These are phyloP conservation scores for Agrilus biguttatus DNA, from an alignment of 2,888 invertebrate species.

Conservation along the genomic window DNA sequence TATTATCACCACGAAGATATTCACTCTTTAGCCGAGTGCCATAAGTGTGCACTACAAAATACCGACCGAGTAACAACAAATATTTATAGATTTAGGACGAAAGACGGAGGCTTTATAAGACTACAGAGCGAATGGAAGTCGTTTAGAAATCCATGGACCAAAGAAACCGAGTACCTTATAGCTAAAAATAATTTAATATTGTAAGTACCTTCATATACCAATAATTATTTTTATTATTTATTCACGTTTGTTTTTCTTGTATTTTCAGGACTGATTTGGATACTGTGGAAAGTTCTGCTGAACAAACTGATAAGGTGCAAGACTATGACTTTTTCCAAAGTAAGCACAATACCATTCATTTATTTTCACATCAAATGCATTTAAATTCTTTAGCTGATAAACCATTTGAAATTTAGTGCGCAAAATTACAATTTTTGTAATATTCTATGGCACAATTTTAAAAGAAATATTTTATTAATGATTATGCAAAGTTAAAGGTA, in stretches of 20 bases:
- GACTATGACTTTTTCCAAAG: conserved; percentile 43
- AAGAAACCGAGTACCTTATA: conserved; percentile 82
- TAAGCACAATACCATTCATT: conserved; percentile 18
- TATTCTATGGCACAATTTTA: too few species aligned
- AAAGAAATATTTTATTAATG: too few species aligned
- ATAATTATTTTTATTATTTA: not conserved
- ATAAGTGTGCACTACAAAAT: conserved; percentile 61
- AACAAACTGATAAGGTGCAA: conserved; percentile 31
- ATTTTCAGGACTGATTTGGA: conserved; percentile 33
- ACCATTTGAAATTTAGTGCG: too few species aligned
- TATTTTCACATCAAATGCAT: too few species aligned
- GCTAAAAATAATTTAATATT: conserved; percentile 70
- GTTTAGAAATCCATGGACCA: conserved; percentile 91
- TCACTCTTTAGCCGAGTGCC: conserved; percentile 62
- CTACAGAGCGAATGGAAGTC: conserved; percentile 78
- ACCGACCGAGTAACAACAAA: conserved; percentile 49
- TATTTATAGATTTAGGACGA: conserved; percentile 65
- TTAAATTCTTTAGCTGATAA: too few species aligned
- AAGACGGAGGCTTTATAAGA: conserved; percentile 57
- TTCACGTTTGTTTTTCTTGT: not conserved
- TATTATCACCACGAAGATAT: conserved; percentile 77
- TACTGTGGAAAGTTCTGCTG: conserved; percentile 34
- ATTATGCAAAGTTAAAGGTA: too few species aligned
- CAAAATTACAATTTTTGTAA: too few species aligned
- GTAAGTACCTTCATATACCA: conserved; percentile 30